Evolutionary conservation across 2,888 invertebrate genomes (phyloP).

Genomic region (Aporophyla nigra): DNA sequence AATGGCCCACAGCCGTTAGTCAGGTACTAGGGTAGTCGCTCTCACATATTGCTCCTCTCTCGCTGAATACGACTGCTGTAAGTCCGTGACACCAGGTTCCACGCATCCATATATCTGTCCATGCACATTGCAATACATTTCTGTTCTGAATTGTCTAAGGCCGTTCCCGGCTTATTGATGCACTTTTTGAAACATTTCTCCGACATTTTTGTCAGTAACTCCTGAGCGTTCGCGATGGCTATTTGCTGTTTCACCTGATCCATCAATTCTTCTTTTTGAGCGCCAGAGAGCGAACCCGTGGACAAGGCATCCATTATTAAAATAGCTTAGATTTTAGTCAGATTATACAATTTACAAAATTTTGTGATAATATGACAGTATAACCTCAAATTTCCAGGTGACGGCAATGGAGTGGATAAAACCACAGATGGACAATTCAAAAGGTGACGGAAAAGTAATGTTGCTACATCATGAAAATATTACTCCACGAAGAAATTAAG

Average conservation of each 20-base stretch:
- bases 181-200: slow-evolving; percentile 99
- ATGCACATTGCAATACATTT: slow-evolving; percentile 99
- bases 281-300: slow-evolving; percentile 91
- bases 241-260: slow-evolving; percentile 98
- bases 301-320: slow-evolving; percentile 91
- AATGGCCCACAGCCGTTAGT: slow-evolving; percentile 69
- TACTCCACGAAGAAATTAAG: background rate
- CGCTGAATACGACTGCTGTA: slow-evolving; percentile 96
- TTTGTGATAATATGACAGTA: slow-evolving; percentile 64
- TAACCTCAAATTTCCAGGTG: slow-evolving; percentile 79
- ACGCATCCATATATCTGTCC: slow-evolving; percentile 99
- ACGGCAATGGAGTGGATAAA: slow-evolving; percentile 34
- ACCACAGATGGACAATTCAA: background rate
- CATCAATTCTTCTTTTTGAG: slow-evolving; percentile 97
- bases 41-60: slow-evolving; percentile 93
- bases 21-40: slow-evolving; percentile 30
- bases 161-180: slow-evolving; percentile 96
- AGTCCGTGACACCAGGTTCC: slow-evolving; percentile 97
- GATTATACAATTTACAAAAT: slow-evolving; percentile 64
- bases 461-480: slow-evolving; percentile 34
- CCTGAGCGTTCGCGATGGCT: slow-evolving; percentile 98
- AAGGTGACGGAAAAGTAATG: slow-evolving; percentile 30
- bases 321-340: slow-evolving; percentile 43
- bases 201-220: slow-evolving; percentile 98
- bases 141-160: slow-evolving; percentile 97